Evolutionary conservation across 2,797 vertebrate species (phyloP), one percentile per base, ranked within the genome.

Genomic region (Myotis findleyi): DNA sequence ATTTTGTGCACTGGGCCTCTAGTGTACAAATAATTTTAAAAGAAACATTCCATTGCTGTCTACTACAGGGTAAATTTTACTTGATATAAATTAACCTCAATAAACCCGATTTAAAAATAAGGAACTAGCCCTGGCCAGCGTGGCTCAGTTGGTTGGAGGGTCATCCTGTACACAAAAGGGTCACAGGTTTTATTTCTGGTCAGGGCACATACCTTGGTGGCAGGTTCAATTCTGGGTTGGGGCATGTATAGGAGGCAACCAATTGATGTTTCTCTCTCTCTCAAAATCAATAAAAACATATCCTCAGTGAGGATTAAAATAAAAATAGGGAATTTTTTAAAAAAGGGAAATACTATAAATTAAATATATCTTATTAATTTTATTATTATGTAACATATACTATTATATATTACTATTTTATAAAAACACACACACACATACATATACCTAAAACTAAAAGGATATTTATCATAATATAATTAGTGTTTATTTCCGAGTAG

Each of bases 391-490:
- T 89, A 57, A 69, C 21, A 79, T n/a, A 38, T 69, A 59, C 53
- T 62, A 41, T 86, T 51, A 18, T 30, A 51, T 51, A 75, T 72
- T 72, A 49, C 49, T 72, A n/a, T 80, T n/a, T 71, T 36, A 64
- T 33, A 81, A 72, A 90, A 17, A 85, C 7, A 55, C 17, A 47
- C 12, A 47, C 12, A 93, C 16, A 83, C 10, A 82, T 2, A 93
- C 8, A 72, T 9, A 81, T 16, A 41, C 62, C 76, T 59, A 90
- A 92, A 51, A 80, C 66, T 90, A 36, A 68, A 89, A 86, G 11
- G 5, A 81, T 91, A 93, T 75, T 85, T 91, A 80, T 21, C n/a
- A 57, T 89, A 69, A 92, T 69, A 91, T 41, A 96, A 93, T 64
- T 66, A 91, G 33, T 75, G 21, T 86, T 72, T 92, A 85, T 72